phyloP scores from a whole-genome alignment of 2,113 vertebrate genomes.

The Dermatemys mawii region DNA sequence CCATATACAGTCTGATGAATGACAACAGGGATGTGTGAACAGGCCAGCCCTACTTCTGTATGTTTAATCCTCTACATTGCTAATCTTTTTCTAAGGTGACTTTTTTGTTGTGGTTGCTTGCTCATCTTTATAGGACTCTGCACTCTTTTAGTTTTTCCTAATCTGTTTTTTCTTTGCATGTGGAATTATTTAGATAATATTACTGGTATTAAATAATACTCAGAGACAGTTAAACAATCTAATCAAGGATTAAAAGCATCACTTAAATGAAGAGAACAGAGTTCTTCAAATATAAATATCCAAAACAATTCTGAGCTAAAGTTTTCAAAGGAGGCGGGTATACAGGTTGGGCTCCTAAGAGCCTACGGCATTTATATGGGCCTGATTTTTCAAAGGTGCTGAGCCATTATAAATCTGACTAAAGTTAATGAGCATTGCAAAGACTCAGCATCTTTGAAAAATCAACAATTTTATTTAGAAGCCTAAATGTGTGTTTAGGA shows the following conservation, averaged over 20 bases:
- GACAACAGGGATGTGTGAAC: not conserved
- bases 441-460: not conserved
- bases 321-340: not conserved
- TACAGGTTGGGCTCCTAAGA: not conserved
- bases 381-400: not conserved
- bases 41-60: fast-evolving
- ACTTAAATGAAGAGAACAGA: not conserved
- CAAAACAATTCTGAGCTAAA: not conserved
- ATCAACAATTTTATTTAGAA: not conserved
- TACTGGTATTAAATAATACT: not conserved
- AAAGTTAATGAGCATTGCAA: not conserved
- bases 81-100: not conserved
- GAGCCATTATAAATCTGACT: not conserved
- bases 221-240: not conserved
- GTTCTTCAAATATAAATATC: not conserved
- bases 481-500: not conserved
- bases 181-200: not conserved
- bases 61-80: not conserved
- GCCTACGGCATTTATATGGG: not conserved
- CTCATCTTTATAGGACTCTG: not conserved
- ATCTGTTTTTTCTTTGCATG: not conserved
- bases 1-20: not conserved
- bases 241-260: not conserved
- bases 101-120: not conserved
- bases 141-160: not conserved